Evolutionary conservation across 2,113 vertebrate species (phyloP), one percentile per base, ranked within the genome.

Genomic region (Poeciliopsis turrubarensis): DNA sequence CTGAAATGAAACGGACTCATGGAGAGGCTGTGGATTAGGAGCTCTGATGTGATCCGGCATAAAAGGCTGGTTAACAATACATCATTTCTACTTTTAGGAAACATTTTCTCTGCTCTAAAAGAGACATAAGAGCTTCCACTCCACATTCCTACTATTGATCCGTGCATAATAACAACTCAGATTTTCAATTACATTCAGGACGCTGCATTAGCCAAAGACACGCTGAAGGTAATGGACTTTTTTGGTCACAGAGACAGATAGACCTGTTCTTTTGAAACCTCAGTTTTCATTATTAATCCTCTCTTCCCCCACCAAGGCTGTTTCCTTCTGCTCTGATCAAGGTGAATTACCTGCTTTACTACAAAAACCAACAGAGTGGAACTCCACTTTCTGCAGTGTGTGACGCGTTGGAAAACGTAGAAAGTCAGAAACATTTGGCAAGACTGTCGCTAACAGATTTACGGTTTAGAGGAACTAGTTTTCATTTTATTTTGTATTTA

Each of bases 151-250:
- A 75, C 78, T 77, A 81, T 73, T 83, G 75, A 85, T 87, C 60
- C 68, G 72, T 65, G 63, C 27, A 2, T 76, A 83, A 80, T 74
- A 80, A 70, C 85, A 79, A 60, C 74, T 87, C 79, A 77, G 88
- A 85, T 82, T 91, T 93, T 92, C 88, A 93, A 90, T 93, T 89
- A 93, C 81, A 37, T 89, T 82, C 80, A 92, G 85, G 82, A 92
- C 37, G 41, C 47, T 80, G 79, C 87, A 92, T 92, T 92, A 88
- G 82, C 84, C 83, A 79, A 85, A 87, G 88, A 84, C 86, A 91
- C 81, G 82, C 79, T 2, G 54, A 84, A 81, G 78, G 88, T 93
- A 94, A 95, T 93, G 92, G 92, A 92, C 86, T 94, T 94, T 91
- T 74, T 90, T 88, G 93, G 92, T 93, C 89, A 75, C 66, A 86